phyloP scores from a whole-genome alignment of 2,888 invertebrate species.

The Hyposoter dolosus region DNA sequence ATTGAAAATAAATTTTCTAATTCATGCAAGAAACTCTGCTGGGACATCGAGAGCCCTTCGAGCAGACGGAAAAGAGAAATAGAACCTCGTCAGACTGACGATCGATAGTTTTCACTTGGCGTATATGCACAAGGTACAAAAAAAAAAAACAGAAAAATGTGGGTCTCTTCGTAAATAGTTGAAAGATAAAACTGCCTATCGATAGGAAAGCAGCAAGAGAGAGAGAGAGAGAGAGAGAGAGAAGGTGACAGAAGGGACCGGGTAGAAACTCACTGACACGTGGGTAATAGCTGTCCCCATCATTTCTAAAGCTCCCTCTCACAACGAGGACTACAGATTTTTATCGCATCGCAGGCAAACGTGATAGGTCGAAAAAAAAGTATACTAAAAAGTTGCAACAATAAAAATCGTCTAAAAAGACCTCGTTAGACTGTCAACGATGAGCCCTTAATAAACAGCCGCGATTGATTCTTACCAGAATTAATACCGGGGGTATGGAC shows the following conservation, averaged over 20 bases:
- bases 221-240: conserved; percentile 43
- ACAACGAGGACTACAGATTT: conserved; percentile 47
- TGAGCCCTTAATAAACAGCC: background rate
- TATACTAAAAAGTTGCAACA: background rate
- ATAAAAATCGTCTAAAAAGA: background rate
- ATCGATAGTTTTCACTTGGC: conserved; percentile 73
- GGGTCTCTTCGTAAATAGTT: conserved; percentile 70
- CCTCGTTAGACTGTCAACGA: background rate
- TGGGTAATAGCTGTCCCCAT: conserved; percentile 70
- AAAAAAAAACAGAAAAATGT: conserved; percentile 62
- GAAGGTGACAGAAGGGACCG: conserved; percentile 34
- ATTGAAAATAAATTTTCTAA: background rate
- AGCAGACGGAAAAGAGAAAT: conserved; percentile 32
- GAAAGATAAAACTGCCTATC: conserved; percentile 72
- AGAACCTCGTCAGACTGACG: conserved; percentile 49
- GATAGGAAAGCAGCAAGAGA: conserved; percentile 55
- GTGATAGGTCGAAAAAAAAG: conserved; percentile 42
- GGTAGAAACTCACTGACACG: conserved; percentile 70
- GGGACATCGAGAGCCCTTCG: background rate
- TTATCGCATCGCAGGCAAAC: conserved; percentile 55
- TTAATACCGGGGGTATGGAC: background rate
- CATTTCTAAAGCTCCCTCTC: conserved; percentile 65
- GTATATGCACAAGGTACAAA: conserved; percentile 47
- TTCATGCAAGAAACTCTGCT: background rate
- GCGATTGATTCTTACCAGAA: background rate